Evolutionary conservation across 2,797 vertebrate genomes (phyloP).

Genomic region (Chlorospingus flavigularis): DNA sequence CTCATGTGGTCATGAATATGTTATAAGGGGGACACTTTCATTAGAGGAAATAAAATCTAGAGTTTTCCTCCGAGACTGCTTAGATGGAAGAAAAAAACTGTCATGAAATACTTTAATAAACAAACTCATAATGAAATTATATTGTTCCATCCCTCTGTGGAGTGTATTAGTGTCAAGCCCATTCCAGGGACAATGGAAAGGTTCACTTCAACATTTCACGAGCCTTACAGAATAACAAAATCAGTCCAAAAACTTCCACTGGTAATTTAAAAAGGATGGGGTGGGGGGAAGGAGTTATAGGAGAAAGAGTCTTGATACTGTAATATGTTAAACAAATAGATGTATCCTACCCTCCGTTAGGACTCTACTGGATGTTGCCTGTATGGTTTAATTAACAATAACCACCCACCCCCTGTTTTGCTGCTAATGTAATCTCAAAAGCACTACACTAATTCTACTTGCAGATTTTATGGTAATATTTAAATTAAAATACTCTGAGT

Average conservation of each 20-base stretch:
- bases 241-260: neutral
- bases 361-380: neutral
- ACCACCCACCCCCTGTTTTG: conserved; percentile 3
- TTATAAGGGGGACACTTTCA: neutral
- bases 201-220: neutral
- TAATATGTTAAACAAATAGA: neutral
- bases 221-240: neutral
- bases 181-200: neutral
- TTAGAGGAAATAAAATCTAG: conserved; percentile 14
- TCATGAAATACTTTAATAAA: conserved; percentile 16
- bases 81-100: neutral
- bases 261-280: neutral
- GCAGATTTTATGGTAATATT: conserved; percentile 46
- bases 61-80: neutral
- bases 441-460: conserved; percentile 16
- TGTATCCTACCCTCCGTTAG: accelerated
- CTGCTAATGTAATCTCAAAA: conserved; percentile 33
- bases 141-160: neutral
- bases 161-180: neutral
- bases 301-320: neutral
- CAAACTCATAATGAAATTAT: conserved; percentile 28
- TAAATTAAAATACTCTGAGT: conserved; percentile 35
- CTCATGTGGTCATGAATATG: neutral
- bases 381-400: conserved; percentile 25
- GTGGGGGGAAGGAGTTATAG: neutral